phyloP scores from a whole-genome alignment of 2,113 vertebrate genomes.

The Eretmochelys imbricata region DNA sequence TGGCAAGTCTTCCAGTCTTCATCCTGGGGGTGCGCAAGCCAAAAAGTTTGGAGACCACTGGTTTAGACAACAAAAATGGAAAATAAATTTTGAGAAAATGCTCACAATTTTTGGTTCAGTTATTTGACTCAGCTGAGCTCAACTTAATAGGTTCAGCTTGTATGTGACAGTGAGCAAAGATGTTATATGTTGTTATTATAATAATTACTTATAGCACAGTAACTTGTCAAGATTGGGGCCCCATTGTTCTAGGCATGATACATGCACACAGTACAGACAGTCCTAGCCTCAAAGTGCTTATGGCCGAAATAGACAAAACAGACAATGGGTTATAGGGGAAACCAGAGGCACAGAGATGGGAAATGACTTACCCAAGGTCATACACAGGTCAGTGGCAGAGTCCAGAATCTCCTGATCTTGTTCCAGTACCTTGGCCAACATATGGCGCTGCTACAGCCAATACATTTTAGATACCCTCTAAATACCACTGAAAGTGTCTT shows the following conservation, averaged over 20 bases:
- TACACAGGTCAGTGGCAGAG: neutral
- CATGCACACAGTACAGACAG: neutral
- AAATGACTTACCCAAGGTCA: neutral
- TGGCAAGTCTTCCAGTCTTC: no score
- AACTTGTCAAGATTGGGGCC: neutral
- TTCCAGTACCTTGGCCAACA: no score
- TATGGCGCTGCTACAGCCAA: no score
- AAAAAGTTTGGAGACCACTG: no score
- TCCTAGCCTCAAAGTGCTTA: no score
- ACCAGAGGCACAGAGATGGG: neutral
- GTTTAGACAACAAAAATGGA: neutral
- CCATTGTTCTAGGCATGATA: neutral
- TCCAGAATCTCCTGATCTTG: no score
- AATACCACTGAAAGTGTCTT: neutral
- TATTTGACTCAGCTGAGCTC: neutral
- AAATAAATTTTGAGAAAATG: neutral
- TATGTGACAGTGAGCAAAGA: neutral
- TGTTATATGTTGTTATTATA: neutral
- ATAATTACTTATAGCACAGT: neutral
- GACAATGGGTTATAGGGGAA: neutral
- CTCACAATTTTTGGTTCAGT: neutral
- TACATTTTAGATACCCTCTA: neutral
- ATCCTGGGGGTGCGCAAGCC: no score
- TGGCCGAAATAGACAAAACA: neutral
- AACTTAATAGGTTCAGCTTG: neutral